A percentile compares a stretch with the other conserved stretches of the same genome.
These are phyloP conservation scores for Automeris io DNA, from an alignment of 2,888 invertebrate genomes.

Conservation along the genomic window DNA sequence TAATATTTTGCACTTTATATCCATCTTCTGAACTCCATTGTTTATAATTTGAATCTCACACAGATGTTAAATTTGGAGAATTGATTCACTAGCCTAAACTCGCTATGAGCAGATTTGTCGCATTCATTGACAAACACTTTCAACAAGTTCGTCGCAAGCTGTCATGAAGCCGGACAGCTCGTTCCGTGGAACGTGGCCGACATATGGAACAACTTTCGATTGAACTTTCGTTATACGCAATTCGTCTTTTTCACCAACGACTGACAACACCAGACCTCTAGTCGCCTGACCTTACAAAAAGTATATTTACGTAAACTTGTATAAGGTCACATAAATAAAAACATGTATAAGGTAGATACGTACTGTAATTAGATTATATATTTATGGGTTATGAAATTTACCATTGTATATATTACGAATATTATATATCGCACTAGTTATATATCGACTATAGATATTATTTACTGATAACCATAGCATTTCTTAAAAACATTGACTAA, in stretches of 20 bases:
- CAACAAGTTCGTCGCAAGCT: conserved; percentile 36
- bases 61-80: background rate
- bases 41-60: background rate
- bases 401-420: too few species aligned
- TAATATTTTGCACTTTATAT: background rate
- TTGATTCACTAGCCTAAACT: conserved; percentile 1
- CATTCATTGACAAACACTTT: conserved; percentile 30
- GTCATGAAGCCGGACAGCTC: conserved; percentile 50
- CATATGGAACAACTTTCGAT: conserved; percentile 74
- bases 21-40: background rate
- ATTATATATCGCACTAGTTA: too few species aligned
- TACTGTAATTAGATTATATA: too few species aligned
- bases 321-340: too few species aligned
- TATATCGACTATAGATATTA: too few species aligned
- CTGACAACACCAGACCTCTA: conserved; percentile 47
- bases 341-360: too few species aligned
- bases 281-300: conserved; percentile 48
- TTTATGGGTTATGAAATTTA: too few species aligned
- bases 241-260: conserved; percentile 52
- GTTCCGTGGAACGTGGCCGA: conserved; percentile 60
- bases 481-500: too few species aligned
- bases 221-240: conserved; percentile 64
- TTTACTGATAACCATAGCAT: too few species aligned
- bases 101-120: conserved; percentile 2
- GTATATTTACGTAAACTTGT: conserved; percentile 41